Evolutionary conservation across 2,888 invertebrate genomes (phyloP), one percentile per base, ranked within the genome.

Genomic region (Xanthorhoe spadicearia): DNA sequence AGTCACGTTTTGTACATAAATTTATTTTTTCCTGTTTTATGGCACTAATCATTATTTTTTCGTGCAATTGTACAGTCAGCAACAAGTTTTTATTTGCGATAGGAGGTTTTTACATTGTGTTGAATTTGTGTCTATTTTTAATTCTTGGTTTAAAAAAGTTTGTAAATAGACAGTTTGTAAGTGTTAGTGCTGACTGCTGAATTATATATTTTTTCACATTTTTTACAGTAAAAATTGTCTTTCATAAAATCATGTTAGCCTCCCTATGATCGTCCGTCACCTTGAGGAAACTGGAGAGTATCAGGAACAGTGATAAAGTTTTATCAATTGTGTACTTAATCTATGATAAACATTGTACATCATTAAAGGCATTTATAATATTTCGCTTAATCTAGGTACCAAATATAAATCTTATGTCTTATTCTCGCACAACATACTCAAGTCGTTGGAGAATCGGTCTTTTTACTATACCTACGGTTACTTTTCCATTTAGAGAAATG

Each of bases 301-400:
- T 32, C 23, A 23, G 56, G 43, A 56, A 28, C 13, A 32, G 32
- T 57, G 49, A 17, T 49, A 28, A 17, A 32, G 17, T 48, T 49
- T 32, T 15, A 56, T 55, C 55, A 50, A 60, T 56, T 46, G 46
- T 46, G 43, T 52, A 61, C 23, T 15, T 63, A 52, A 61, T 50
- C 61, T 61, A 61, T 54, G 50, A 58, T 61, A 50, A 62, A 66
- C 54, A 66, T 66, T 54, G 58, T 61, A 62, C 53, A 61, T 66
- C 7, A 49, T 58, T 7, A 32, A 61, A 61, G 66, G 61, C 61
- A 57, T 61, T 60, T 58, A 66, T 32, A 61, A 58, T 56, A 65
- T 38, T 61, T 54, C 18, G 49, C 61, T 54, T 66, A 66, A 13
- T 35, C 48, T 56, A 61, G 17, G 13, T 49, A 53, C 23, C 13